These are phyloP conservation scores for Drosophila seguyi DNA, from an alignment of 1,140 invertebrate species.

Conservation along the genomic window DNA sequence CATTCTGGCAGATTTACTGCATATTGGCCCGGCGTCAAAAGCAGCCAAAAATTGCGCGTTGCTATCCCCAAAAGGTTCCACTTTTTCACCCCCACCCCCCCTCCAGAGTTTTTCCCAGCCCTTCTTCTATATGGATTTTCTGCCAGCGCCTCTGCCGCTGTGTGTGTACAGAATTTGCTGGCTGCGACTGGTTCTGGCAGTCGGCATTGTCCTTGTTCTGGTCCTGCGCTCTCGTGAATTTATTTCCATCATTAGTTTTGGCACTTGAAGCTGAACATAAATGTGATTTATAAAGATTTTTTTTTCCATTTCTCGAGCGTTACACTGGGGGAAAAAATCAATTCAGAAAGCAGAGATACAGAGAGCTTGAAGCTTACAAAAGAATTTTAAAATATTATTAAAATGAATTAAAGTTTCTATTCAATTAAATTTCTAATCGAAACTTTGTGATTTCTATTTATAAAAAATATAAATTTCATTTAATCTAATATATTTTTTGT, in stretches of 20 bases:
- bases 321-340: slow-evolving; percentile 8
- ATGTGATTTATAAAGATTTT: slow-evolving; percentile 79
- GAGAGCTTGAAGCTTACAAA: background rate
- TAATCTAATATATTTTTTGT: too few species aligned
- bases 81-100: background rate
- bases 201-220: slow-evolving; percentile 70
- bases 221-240: slow-evolving; percentile 69
- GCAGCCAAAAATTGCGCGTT: slow-evolving; percentile 76
- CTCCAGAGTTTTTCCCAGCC: background rate
- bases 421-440: background rate
- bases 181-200: slow-evolving; percentile 63
- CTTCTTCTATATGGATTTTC: slow-evolving; percentile 16
- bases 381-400: background rate
- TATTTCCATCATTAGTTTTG: slow-evolving; percentile 84
- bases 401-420: background rate
- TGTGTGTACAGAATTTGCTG: slow-evolving; percentile 45
- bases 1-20: slow-evolving; percentile 85
- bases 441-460: background rate
- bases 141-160: slow-evolving; percentile 3
- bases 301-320: slow-evolving; percentile 19
- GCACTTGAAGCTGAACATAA: slow-evolving; percentile 80
- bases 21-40: slow-evolving; percentile 85
- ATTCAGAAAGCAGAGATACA: background rate
- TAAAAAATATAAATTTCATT: background rate
- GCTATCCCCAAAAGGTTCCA: slow-evolving; percentile 43